Evolutionary conservation across 2,888 invertebrate species (phyloP).

Genomic region (Electrophaes corylata): DNA sequence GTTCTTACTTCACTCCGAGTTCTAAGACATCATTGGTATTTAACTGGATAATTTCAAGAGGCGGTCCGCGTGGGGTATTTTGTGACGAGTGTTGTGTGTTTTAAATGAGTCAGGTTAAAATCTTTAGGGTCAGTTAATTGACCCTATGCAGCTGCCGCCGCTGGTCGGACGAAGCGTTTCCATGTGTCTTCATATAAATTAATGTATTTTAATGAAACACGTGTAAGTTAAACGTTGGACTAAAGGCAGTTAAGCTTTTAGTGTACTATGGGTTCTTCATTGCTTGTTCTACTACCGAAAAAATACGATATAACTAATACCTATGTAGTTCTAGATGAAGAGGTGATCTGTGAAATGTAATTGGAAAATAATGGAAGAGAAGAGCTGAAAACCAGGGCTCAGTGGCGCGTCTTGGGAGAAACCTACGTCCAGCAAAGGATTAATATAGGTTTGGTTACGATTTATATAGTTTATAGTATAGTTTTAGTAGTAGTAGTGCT

Average conservation of each 20-base stretch:
- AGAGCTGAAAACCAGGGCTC: no score
- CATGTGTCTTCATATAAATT: constrained; percentile 61
- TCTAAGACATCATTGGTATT: constrained; percentile 53
- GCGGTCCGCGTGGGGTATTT: constrained; percentile 26
- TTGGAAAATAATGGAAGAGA: no score
- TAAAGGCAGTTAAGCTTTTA: not conserved
- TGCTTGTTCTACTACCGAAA: no score
- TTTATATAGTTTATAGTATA: no score
- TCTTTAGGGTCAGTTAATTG: constrained; percentile 76
- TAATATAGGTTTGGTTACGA: no score
- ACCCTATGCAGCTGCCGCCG: constrained; percentile 79
- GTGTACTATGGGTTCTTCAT: not conserved
- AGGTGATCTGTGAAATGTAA: no score
- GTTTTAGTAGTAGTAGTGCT: no score
- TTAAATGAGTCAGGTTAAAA: constrained; percentile 60
- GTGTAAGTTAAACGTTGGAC: constrained; percentile 5
- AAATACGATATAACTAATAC: no score
- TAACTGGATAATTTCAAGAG: constrained; percentile 50
- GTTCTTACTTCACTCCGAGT: constrained; percentile 43
- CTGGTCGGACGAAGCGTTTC: constrained; percentile 61
- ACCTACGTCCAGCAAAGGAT: no score
- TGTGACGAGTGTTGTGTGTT: constrained; percentile 34
- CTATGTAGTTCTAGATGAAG: no score
- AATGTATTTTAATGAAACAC: constrained; percentile 40
- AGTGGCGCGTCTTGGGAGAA: no score